Evolutionary conservation across 2,797 vertebrate genomes (phyloP), one percentile per base, ranked within the genome.

Genomic region (Tiaroga cobitis): DNA sequence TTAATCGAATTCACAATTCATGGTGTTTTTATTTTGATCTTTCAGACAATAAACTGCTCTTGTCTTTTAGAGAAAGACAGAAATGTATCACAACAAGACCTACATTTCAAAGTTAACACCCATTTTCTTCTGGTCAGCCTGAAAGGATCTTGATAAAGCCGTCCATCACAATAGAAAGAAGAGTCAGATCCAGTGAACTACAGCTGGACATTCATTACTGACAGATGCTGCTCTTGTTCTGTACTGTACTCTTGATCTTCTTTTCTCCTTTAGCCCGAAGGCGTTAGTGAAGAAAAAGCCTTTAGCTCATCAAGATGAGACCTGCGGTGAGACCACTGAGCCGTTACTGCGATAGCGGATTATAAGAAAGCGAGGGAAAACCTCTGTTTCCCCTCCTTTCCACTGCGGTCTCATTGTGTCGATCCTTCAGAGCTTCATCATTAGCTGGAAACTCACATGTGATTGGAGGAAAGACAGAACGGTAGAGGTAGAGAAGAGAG

Each of bases 351-450:
- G 37, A 77, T 68, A 26, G 73, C 34, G 49, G 83, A 81, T 86
- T 81, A 86, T 75, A 76, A 63, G 7, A 51, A 43, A 83, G 68
- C 1, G 5, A 68, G 69, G 18, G 24, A 81, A 73, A 37, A 9
- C 49, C 29, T 85, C 34, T 24, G 21, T 54, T 34, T 51, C 34
- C 59, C n/a, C 19, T 11, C 26, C n/a, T 54, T 34, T 51, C 77
- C 59, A 80, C 67, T 21, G 65, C 24, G n/a, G 49, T 26, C 46
- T 78, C 69, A 43, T 43, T 76, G 82, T 72, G 10, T 63, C n/a
- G 21, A 68, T 89, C 43, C 65, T 72, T 29, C 51, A 77, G 76
- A 85, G 65, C 81, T 87, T 74, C 4, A 69, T 73, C 18, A 76
- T 56, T 81, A 77, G 83, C 81, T 37, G 54, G 7, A 51, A 51